These are phyloP conservation scores for Nemopilema nomurai DNA, from an alignment of 30 jellyfish, hydroid and myxozoan genomes.

Conservation along the genomic window DNA sequence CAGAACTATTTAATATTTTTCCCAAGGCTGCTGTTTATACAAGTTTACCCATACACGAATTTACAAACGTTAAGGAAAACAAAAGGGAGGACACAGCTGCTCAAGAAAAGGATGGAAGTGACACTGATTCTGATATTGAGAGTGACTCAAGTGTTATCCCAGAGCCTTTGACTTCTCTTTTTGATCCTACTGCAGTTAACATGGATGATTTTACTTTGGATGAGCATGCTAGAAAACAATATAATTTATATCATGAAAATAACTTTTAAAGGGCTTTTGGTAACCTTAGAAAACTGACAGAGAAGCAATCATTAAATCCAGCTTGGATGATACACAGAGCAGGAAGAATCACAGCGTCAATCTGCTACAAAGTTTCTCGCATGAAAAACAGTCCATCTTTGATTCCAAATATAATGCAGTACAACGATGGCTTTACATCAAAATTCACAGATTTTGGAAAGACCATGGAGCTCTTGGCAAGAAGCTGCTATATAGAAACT, in stretches of 20 bases:
- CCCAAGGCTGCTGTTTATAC: constrained; percentile 3
- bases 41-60: neutral
- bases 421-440: constrained; percentile 33
- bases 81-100: neutral
- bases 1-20: neutral
- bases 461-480: constrained; percentile 30
- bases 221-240: constrained; percentile 24
- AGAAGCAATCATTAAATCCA: constrained; percentile 10
- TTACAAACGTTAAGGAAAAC: neutral
- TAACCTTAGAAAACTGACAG: constrained; percentile 8
- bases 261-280: constrained; percentile 26
- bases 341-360: constrained; percentile 41
- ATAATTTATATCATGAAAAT: constrained; percentile 5
- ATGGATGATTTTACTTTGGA: constrained; percentile 13
- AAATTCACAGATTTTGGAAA: constrained; percentile 36
- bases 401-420: constrained; percentile 29
- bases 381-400: constrained; percentile 42
- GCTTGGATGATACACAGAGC: constrained; percentile 59
- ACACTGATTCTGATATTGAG: constrained; percentile 40
- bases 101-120: constrained; percentile 12
- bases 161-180: constrained; percentile 13
- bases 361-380: constrained; percentile 21
- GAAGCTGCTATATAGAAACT: constrained; percentile 8
- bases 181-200: constrained; percentile 46
- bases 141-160: constrained; percentile 19